Percentiles rank a stretch among this genome's conserved stretches.
Conservation (phyloP, 2,888 invertebrate genomes). For the Chrysina gloriosa region DNA sequence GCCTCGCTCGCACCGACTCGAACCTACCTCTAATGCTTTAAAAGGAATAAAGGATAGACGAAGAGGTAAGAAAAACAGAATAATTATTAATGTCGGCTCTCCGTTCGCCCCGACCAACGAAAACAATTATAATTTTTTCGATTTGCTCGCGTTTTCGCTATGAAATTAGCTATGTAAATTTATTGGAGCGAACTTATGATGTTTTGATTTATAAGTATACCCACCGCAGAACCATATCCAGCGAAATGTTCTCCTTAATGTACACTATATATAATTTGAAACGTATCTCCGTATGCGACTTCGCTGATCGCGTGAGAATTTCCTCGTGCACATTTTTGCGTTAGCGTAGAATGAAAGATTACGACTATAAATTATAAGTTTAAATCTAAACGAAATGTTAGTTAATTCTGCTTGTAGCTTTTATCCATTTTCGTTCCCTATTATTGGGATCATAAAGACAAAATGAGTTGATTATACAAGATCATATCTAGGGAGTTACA, state of each 20-base stretch:
- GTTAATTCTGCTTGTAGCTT: too few species aligned
- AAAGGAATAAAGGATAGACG: too few species aligned
- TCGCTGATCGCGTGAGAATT: constrained; percentile 2
- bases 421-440: too few species aligned
- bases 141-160: constrained; percentile 19
- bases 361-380: too few species aligned
- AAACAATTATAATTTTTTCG: constrained; percentile 22
- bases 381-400: too few species aligned
- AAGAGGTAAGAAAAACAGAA: background rate
- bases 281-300: background rate
- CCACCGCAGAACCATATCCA: background rate
- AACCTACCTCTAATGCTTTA: too few species aligned
- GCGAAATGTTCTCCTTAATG: constrained; percentile 15
- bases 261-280: constrained; percentile 20
- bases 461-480: too few species aligned
- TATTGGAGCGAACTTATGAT: constrained; percentile 16
- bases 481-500: too few species aligned
- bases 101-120: background rate
- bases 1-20: too few species aligned
- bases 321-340: too few species aligned
- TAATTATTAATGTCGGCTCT: constrained; percentile 10
- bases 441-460: too few species aligned
- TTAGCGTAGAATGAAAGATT: too few species aligned
- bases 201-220: constrained; percentile 10
- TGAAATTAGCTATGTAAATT: constrained; percentile 26